phyloP scores from a whole-genome alignment of 92 coral and sea anemone genomes.

The Epizoanthus scotinus region DNA sequence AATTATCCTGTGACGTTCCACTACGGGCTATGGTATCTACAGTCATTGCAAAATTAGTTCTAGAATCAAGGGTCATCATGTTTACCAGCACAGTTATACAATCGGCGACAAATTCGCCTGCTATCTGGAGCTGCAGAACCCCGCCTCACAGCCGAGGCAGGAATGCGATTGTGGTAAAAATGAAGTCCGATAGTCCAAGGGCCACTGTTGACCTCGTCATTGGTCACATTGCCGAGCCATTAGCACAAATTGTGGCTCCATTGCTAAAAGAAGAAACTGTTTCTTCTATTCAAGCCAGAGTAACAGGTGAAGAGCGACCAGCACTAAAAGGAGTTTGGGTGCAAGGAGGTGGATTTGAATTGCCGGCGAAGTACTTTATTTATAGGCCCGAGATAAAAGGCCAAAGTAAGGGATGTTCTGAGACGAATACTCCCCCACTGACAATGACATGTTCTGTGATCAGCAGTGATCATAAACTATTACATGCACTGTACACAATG shows the following conservation, averaged over 20 bases:
- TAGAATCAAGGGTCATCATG: not conserved
- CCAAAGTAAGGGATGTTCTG: no score
- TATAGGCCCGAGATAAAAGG: no score
- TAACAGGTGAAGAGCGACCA: not conserved
- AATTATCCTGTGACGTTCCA: no score
- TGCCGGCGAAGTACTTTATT: no score
- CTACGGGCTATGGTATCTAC: no score
- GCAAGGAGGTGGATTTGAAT: no score
- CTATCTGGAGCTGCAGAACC: not conserved
- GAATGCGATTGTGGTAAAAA: not conserved
- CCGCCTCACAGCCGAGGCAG: not conserved
- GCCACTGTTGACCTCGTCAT: not conserved
- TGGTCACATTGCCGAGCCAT: not conserved
- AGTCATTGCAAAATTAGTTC: not conserved
- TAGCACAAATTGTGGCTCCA: not conserved
- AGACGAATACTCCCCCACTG: no score
- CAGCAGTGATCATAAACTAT: no score
- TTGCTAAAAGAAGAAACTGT: not conserved
- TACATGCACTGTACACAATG: no score
- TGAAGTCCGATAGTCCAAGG: not conserved
- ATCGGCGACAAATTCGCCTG: not conserved
- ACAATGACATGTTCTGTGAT: no score
- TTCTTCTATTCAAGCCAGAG: not conserved
- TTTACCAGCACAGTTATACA: not conserved
- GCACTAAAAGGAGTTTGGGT: no score